These are phyloP conservation scores for Girardia tigrina DNA, from an alignment of 2,888 invertebrate genomes.

Conservation along the genomic window DNA sequence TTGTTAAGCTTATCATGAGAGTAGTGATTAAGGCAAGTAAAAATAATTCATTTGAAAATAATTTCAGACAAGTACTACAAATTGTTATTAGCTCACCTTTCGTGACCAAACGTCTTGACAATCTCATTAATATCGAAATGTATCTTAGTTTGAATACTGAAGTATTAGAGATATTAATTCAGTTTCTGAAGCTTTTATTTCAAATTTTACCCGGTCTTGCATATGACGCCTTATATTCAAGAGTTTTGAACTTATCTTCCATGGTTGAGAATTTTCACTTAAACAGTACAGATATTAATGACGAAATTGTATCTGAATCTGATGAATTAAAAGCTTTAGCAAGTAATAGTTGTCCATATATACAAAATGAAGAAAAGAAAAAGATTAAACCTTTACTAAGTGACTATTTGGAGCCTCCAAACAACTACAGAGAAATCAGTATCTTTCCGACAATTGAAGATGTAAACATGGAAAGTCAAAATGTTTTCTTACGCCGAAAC, in stretches of 20 bases:
- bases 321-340: not conserved
- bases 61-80: not conserved
- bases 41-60: not conserved
- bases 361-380: not conserved
- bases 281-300: not conserved
- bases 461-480: constrained; percentile 40
- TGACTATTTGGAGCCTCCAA: constrained; percentile 46
- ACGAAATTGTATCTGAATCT: not conserved
- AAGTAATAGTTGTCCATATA: not conserved
- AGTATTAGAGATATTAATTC: not conserved
- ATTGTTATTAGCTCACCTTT: not conserved
- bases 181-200: constrained; percentile 21
- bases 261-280: not conserved
- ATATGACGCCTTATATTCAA: not conserved
- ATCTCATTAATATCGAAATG: not conserved
- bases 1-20: not conserved
- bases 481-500: constrained; percentile 55
- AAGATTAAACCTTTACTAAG: not conserved
- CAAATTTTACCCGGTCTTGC: not conserved
- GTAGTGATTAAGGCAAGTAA: constrained; percentile 24
- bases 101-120: not conserved
- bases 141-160: not conserved
- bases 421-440: constrained; percentile 48
- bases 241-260: not conserved
- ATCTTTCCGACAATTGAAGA: constrained; percentile 46